Percentiles rank a stretch among this genome's conserved stretches.
Evolutionary conservation across 2,113 vertebrate species (phyloP).

Genomic region (Perca flavescens): DNA sequence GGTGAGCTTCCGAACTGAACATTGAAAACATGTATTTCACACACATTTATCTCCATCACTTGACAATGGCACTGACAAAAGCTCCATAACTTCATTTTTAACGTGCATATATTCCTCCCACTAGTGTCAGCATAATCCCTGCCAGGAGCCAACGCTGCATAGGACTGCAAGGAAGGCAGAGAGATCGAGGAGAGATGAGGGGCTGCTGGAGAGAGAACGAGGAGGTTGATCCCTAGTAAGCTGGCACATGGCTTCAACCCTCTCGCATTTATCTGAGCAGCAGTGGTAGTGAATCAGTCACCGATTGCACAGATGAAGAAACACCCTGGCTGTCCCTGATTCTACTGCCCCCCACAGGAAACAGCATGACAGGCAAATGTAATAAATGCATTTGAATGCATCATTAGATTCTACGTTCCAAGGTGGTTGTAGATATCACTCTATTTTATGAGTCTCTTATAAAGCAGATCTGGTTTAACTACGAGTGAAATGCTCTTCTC

Average conservation of each 20-base stretch:
- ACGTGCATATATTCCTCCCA: conserved; percentile 59
- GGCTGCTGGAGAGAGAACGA: conserved; percentile 41
- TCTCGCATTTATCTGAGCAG: conserved; percentile 64
- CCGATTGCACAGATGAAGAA: conserved; percentile 34
- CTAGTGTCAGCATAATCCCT: conserved; percentile 72
- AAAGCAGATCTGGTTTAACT: conserved; percentile 47
- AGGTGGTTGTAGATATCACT: conserved; percentile 47
- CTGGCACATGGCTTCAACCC: conserved; percentile 66
- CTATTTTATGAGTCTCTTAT: conserved; percentile 56
- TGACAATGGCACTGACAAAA: conserved; percentile 60
- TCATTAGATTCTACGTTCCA: conserved; percentile 28
- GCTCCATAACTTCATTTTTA: conserved; percentile 71
- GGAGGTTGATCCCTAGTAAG: conserved; percentile 72
- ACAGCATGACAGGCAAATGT: conserved; percentile 33
- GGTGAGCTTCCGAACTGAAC: conserved; percentile 8
- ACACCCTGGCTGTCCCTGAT: conserved; percentile 52
- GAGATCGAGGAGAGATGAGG: conserved; percentile 21
- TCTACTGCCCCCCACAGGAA: conserved; percentile 75
- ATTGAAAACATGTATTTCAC: conserved; percentile 53
- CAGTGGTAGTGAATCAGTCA: conserved; percentile 45
- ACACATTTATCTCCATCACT: conserved; percentile 61
- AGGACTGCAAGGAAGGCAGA: conserved; percentile 35
- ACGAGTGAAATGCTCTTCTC: conserved; percentile 39
- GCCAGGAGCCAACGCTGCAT: conserved; percentile 60
- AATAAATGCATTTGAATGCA: conserved; percentile 49